Percentiles rank a stretch among this genome's conserved stretches.
phyloP scores from a whole-genome alignment of 1,140 invertebrate species.

The Drosophila orosa region DNA sequence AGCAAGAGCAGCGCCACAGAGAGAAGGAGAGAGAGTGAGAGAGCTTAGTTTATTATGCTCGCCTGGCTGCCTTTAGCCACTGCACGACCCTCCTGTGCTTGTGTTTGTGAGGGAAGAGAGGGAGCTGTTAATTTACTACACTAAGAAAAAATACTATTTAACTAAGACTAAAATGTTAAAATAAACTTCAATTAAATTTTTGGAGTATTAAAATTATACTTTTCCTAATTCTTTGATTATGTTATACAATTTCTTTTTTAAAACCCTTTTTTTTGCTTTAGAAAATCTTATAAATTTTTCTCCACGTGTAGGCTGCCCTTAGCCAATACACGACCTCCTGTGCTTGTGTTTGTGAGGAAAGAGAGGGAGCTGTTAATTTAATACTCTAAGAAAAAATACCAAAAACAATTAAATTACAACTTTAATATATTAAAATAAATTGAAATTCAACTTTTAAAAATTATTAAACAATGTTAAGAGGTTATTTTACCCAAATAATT shows the following conservation, averaged over 20 bases:
- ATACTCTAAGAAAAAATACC: constrained; percentile 8
- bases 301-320: constrained; percentile 45
- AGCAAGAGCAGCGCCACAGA: constrained; percentile 24
- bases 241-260: too few species aligned
- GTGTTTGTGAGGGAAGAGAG: neutral
- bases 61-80: constrained; percentile 46
- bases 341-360: neutral
- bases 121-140: constrained; percentile 35
- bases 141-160: constrained; percentile 2
- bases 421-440: too few species aligned
- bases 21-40: neutral
- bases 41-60: constrained; percentile 62
- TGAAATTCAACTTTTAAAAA: neutral
- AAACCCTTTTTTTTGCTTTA: too few species aligned
- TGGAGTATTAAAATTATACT: too few species aligned
- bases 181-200: too few species aligned
- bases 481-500: neutral
- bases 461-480: neutral
- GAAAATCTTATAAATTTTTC: too few species aligned
- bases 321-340: constrained; percentile 12
- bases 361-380: constrained; percentile 29
- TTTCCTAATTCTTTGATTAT: too few species aligned
- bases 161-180: neutral
- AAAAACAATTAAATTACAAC: neutral
- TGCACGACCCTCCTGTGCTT: neutral